Evolutionary conservation across 53 echinoderm and acorn worm species (phyloP).

Genomic region (Temnopleurus reevesii): DNA sequence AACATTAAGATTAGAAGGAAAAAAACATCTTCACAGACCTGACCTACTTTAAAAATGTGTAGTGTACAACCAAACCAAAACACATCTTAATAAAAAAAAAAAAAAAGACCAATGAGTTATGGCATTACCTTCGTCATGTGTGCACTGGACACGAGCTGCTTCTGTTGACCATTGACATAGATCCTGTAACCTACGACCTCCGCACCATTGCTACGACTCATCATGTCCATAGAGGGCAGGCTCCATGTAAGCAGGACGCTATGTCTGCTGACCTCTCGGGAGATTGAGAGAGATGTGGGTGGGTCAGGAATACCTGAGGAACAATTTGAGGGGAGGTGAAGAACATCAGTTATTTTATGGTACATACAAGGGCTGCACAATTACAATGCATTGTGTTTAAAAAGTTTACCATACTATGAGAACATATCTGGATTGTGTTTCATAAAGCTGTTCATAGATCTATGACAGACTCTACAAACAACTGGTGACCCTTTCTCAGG

Average conservation of each 20-base stretch:
- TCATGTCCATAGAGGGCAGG: slow-evolving; percentile 77
- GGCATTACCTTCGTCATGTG: slow-evolving; percentile 85
- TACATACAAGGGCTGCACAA: too few species aligned
- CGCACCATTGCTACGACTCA: slow-evolving; percentile 75
- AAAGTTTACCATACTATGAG: too few species aligned
- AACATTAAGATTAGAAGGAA: too few species aligned
- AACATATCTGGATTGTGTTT: too few species aligned
- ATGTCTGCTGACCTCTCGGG: slow-evolving; percentile 76
- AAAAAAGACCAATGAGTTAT: neutral
- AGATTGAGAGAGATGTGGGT: slow-evolving; percentile 70
- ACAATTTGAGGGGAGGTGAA: too few species aligned
- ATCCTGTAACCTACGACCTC: slow-evolving; percentile 93
- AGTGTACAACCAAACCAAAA: neutral
- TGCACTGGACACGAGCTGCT: slow-evolving; percentile 89
- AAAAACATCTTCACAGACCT: too few species aligned
- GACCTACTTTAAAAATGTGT: too few species aligned
- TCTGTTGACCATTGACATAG: slow-evolving; percentile 84
- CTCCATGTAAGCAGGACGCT: slow-evolving; percentile 87
- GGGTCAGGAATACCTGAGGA: slow-evolving; percentile 69
- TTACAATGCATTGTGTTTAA: too few species aligned
- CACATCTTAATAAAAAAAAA: neutral
- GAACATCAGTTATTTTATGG: too few species aligned
- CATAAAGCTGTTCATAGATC: too few species aligned
- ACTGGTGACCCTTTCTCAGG: too few species aligned
- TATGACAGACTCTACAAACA: too few species aligned